Evolutionary conservation across 2,113 vertebrate species (phyloP).

Genomic region (Cyrtonyx montezumae): DNA sequence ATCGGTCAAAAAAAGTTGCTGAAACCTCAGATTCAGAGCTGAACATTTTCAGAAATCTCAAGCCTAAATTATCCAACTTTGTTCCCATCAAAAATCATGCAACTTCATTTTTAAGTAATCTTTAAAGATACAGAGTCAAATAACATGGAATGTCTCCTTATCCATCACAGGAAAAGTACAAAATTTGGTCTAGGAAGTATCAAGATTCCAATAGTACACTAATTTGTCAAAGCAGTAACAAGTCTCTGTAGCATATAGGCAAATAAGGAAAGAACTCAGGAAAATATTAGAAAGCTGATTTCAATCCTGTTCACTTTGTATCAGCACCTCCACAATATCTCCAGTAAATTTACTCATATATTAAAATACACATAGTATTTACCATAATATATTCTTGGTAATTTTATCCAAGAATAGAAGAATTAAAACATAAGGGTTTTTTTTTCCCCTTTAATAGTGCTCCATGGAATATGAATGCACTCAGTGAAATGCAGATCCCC

Average conservation of each 20-base stretch:
- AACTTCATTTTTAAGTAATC: background rate
- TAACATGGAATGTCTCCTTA: background rate
- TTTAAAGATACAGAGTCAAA: background rate
- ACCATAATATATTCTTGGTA: background rate
- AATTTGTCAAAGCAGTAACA: background rate
- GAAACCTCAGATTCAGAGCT: background rate
- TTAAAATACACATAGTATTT: background rate
- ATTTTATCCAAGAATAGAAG: background rate
- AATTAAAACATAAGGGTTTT: background rate
- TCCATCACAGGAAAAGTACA: background rate
- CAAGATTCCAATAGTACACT: background rate
- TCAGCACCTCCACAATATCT: background rate
- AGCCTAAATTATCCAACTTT: background rate
- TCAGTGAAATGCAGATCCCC: background rate
- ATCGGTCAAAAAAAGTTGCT: background rate
- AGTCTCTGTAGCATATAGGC: background rate
- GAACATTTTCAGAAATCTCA: background rate
- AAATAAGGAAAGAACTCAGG: background rate
- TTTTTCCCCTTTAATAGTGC: background rate
- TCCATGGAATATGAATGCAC: background rate
- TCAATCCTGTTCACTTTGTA: background rate
- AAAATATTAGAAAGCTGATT: background rate
- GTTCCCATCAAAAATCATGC: background rate
- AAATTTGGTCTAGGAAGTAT: background rate
- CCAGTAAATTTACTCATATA: background rate